Base-by-base conservation (phyloP, 2,888 invertebrate species). In the Limenitis camilla region DNA sequence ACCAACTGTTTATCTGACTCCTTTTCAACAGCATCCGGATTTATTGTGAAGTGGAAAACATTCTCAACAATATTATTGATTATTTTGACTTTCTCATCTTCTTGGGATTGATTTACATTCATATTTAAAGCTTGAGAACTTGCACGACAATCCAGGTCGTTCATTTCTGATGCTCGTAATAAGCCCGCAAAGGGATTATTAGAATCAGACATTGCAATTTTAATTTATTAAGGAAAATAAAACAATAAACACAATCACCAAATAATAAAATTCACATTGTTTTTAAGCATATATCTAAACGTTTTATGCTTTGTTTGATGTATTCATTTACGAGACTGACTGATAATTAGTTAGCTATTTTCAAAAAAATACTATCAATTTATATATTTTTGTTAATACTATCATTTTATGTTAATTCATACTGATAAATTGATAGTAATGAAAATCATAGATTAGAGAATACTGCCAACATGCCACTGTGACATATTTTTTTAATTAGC, bases 31-130 rank as follows among this genome's bases (percentile, higher is more conserved):
- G 87, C 85, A 36, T 81, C 70, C 47, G 82, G 74, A 62, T 90
- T 90, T 36, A 94, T 81, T 5, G 94, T 93, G 61, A 95, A 90
- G 53, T 92, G 89, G 71, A 95, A 93, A 67, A 94, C 90, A 67
- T 91, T 89, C 73, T 94, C 92, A 31, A 93, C 88, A 45, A 93
- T 76, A 58, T 74, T 76, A 64, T 90, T 89, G 53, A 90, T 74
- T 61, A 74, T 74, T 64, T 74, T 70, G 51, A 67, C 59, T 58
- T 79, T 74, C 61, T 77, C 71, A 46, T 66, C 67, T 55, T 69
- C 71, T 56, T 69, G 62, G 9, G 70, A 61, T 49, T 71, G 68
- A 56, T 74, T 76, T 6, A 70, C 61, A 49, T 66, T 62, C 28
- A 64, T 64, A 64, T 71, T 68, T 56, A 75, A 47, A 9, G 67